Base-by-base conservation (phyloP, 2,113 vertebrate species). In the Chionodraco myersi region DNA sequence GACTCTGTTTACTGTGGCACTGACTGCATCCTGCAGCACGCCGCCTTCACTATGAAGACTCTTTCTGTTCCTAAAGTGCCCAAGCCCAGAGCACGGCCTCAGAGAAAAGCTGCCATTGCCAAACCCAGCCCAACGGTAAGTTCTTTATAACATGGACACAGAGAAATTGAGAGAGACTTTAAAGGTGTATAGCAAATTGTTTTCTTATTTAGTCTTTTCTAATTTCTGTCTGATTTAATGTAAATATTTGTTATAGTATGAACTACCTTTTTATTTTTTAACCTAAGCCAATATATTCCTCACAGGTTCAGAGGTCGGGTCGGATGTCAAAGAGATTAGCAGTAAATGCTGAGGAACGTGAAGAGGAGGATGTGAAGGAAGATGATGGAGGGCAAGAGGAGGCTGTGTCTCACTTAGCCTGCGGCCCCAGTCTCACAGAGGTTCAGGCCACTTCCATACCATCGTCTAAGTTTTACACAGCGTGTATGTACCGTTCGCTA, bases 1-100 rank as follows among this genome's bases (percentile, higher is more conserved):
- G 98, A 97, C 79, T 99, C 98, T 0, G 98, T 99, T 54, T 99
- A 99, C 87, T 99, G 98, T 84, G 96, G 98, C 88, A 97, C 90
- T 0, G 96, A 96, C 73, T 99, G 98, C 86, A 99, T 99, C 75
- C 95, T 99, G 36, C 96, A 96, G 78, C 98, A 99, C 0, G 98
- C 98, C 8, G 96, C 97, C 0, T 92, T 94, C 41, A 96, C 98
- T 0, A 99, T 99, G 96, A 97, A 96, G 91, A 93, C 94, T 44
- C 84, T 99, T 23, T 95, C 95, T 49, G 93, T 90, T 44, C 93
- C 96, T 67, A 97, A 97, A 90, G 95, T 95, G 15, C 65, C 92
- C n/a, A 96, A 95, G 80, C 72, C 91, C 84, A 74, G 94, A 91
- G 77, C 84, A 64, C 67, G 96, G 90, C 11, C 58, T 21, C 92